Conservation (phyloP, 2,888 invertebrate species). For the Seira musarum region DNA sequence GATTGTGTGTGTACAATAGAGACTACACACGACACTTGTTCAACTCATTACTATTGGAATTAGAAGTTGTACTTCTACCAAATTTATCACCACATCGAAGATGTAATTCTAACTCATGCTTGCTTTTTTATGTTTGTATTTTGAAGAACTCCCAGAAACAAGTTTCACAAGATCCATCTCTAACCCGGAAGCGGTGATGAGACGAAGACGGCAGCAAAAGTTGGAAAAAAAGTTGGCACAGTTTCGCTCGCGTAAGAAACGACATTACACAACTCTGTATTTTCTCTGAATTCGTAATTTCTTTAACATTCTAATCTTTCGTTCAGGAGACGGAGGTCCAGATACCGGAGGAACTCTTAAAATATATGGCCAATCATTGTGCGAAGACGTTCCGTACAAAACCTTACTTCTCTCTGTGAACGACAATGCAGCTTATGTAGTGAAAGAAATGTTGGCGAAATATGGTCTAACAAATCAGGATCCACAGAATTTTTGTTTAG, state of each 20-base stretch:
- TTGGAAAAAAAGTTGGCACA: conserved; percentile 95
- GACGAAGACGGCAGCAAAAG: conserved; percentile 95
- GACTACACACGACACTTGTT: too few relatives aligned
- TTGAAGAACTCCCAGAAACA: conserved; percentile 93
- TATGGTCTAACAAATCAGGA: conserved; percentile 94
- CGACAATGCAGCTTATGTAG: conserved; percentile 93
- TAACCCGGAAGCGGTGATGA: conserved; percentile 99
- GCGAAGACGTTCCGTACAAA: conserved; percentile 98
- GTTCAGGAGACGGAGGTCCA: conserved; percentile 96
- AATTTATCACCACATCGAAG: too few relatives aligned
- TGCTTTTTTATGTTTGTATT: conserved; percentile 34
- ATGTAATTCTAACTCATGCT: too few relatives aligned
- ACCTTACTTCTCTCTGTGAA: conserved; percentile 93
- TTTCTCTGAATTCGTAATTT: too few relatives aligned
- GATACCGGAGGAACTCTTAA: conserved; percentile 93
- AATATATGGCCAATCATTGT: conserved; percentile 97
- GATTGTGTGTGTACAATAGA: too few relatives aligned
- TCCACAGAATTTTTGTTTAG: conserved; percentile 92
- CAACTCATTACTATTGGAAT: too few relatives aligned
- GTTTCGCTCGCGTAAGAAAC: conserved; percentile 92
- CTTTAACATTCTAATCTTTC: too few relatives aligned
- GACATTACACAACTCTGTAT: too few relatives aligned
- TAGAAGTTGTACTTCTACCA: too few relatives aligned
- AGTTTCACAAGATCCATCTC: conserved; percentile 99
- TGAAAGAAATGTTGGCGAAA: conserved; percentile 96